Percentiles rank a stretch among this genome's conserved stretches.
phyloP scores from a whole-genome alignment of 2,113 vertebrate genomes.

The Mola mola region DNA sequence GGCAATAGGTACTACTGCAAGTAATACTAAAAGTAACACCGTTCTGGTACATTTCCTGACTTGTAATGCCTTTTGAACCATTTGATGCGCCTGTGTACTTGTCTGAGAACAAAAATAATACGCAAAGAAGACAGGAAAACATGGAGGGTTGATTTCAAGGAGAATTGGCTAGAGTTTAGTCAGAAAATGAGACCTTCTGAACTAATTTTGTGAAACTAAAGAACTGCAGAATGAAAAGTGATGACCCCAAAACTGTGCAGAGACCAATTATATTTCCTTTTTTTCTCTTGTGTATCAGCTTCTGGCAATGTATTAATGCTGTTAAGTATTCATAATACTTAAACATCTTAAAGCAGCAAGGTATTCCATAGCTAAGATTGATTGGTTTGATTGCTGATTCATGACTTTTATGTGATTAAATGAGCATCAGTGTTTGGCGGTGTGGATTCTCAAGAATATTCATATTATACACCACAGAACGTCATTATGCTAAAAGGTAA shows the following conservation, averaged over 20 bases:
- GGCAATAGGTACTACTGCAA: too few species aligned
- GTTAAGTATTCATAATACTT: slow-evolving; percentile 2
- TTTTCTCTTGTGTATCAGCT: neutral
- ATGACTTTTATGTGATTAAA: slow-evolving; percentile 15
- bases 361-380: neutral
- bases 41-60: too few species aligned
- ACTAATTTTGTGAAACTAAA: slow-evolving; percentile 46
- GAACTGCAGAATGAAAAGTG: slow-evolving; percentile 37
- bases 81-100: too few species aligned
- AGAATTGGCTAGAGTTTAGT: slow-evolving; percentile 37
- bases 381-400: neutral
- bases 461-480: neutral
- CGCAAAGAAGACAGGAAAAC: slow-evolving; percentile 29
- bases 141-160: slow-evolving; percentile 40
- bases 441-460: neutral
- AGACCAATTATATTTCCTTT: slow-evolving; percentile 28
- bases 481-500: too few species aligned
- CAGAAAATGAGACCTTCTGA: slow-evolving; percentile 37
- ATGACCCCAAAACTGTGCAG: neutral
- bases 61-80: too few species aligned
- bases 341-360: neutral
- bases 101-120: too few species aligned
- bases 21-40: too few species aligned
- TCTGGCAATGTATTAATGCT: neutral
- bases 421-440: neutral